Evolutionary conservation across 35 echinoderm and acorn worm species (phyloP), one percentile per base, ranked within the genome.

Genomic region (Lytechinus pictus): DNA sequence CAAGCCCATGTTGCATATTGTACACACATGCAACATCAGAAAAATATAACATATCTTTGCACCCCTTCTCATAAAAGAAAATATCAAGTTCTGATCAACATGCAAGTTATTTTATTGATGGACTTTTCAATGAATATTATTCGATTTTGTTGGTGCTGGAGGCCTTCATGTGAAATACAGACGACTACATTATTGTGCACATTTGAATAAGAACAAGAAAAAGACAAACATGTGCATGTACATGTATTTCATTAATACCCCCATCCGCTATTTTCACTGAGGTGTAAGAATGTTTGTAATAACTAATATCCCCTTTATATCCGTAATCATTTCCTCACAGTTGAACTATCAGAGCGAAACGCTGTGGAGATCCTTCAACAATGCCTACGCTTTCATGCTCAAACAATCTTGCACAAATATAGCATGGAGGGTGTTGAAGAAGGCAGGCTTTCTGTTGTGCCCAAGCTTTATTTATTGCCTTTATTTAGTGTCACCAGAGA

Each of bases 401-500:
- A 79, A 79, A 79, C 66, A 79, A 79, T 79, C 66, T 79, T 24
- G 66, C 66, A 79, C 66, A 79, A 79, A 79, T 19, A 79, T 79
- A 79, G 66, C 66, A 79, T 79, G 66, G 19, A 79, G 66, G 66
- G 66, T 79, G 66, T 79, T 79, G 66, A 79, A 79, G 66, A 79
- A 16, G 66, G 66, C 66, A 79, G 66, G 66, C 66, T 79, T 79
- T n/a, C 66, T 79, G 66, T 79, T 79, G 66, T 79, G 66, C 66
- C 66, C 4, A 79, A 79, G 66, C 66, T 90, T 33, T 90, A 54
- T 90, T 90, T 90, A 90, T 90, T 90, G 88, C 88, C 88, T 90
- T 90, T 44, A 90, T 90, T 90, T 90, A 90, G 88, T 54, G 29
- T 90, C 10, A 54, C 29, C 24, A 21, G 88, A 54, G 88, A 90